Base-by-base conservation (phyloP, 2,888 invertebrate genomes). In the Cryptocheilus praepositus region DNA sequence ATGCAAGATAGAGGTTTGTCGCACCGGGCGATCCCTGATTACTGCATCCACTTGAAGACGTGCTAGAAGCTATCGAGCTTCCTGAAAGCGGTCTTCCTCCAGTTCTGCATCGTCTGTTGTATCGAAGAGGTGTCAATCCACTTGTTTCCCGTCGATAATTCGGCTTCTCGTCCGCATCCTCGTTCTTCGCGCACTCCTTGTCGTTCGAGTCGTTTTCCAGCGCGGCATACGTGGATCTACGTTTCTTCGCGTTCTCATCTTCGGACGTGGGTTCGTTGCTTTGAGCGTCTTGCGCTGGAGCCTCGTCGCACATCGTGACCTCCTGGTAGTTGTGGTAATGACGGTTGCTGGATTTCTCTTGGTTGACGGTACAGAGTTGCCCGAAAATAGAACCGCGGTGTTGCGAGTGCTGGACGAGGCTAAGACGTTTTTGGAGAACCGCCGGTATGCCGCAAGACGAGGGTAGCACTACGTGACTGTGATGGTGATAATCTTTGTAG, bases 1-100 rank as follows among this genome's bases (percentile, higher is more conserved):
- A 96, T 61, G 96, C 96, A 85, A 96, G 90, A 89, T 96, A 96
- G 16, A 95, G 94, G 49, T 93, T 94, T 78, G 92, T 92, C 77
- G 93, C 91, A 81, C 93, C 92, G 76, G 92, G 92, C 51, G 92
- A 92, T 61, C 92, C 93, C 81, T 92, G 89, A 85, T 89, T 89
- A 67, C 89, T 89, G 76, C 89, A 88, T 75, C 89, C 81, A 71
- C 87, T 86, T 58, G 88, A 88, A 7, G 87, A 88, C 22, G 88
- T 87, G 77, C 88, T 88, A 93, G 94, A 94, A 13, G 94, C 93
- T 81, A 95, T 93, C 70, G 95, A 95, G 85, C 94, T 94, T 88
- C 94, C 92, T 1, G 94, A 94, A 21, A 94, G 89, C 46, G 95
- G 95, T 73, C 94, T 89, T 15, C 92, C 88, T 90, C 92, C 62